Conservation (phyloP, 2,113 vertebrate genomes). For the Campylomormyrus numenius region DNA sequence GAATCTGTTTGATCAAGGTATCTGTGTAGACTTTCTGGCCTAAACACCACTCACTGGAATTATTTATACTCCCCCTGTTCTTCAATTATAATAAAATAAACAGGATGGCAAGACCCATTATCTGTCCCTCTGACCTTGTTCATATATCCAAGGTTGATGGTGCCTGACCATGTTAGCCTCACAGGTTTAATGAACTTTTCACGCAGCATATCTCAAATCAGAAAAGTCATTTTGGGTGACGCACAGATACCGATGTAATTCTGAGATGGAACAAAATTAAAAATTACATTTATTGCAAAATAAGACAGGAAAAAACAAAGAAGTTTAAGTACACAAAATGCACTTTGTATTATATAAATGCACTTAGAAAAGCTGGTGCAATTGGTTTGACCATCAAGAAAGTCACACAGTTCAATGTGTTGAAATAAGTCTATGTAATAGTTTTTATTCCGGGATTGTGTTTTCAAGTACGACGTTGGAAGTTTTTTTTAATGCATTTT, state of each 20-base stretch:
- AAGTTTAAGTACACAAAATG: not conserved
- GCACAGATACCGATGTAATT: conserved; percentile 3
- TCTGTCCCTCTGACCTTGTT: conserved; percentile 22
- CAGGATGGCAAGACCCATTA: not conserved
- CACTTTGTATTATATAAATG: not conserved
- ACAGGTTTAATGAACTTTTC: conserved; percentile 15
- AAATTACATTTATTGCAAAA: not conserved
- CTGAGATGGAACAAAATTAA: conserved; percentile 11
- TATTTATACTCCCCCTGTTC: not conserved
- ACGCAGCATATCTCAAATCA: not conserved
- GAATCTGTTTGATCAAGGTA: not conserved
- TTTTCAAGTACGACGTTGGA: conserved; percentile 20
- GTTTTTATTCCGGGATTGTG: not conserved
- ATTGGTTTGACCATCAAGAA: not conserved
- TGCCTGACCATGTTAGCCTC: not conserved
- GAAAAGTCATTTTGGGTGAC: conserved; percentile 10
- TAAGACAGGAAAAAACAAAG: not conserved
- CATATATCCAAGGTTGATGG: not conserved
- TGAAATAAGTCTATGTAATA: not conserved
- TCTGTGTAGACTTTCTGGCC: not conserved
- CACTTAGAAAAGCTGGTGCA: not conserved
- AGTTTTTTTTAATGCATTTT: conserved; percentile 44
- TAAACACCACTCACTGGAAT: not conserved
- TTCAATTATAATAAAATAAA: conserved; percentile 10
- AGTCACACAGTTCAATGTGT: not conserved